Evolutionary conservation across 2,888 invertebrate species (phyloP), one percentile per base, ranked within the genome.

Genomic region (Sinhomidia bicolor): DNA sequence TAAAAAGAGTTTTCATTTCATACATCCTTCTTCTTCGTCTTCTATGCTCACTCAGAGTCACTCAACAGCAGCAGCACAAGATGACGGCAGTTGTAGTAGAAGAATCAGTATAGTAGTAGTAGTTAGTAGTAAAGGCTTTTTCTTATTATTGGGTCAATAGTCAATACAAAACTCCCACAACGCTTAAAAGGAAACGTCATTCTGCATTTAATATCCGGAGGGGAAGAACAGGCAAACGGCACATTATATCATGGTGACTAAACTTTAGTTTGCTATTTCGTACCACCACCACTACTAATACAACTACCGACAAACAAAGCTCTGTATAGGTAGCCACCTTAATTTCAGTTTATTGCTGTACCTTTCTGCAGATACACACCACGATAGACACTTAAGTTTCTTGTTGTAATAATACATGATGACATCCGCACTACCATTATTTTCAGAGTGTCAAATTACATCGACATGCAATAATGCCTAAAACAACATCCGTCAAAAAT

Each of bases 131-230:
- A 65, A 54, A 65, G 32, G n/a, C 41, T 41, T 7, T 71, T 41
- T 23, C 12, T 44, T 44, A 71, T 10, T 71, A 71, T 71, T 71
- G 71, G 71, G 71, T 71, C 71, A 71, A 71, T 14, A 71, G 71
- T 71, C 71, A 80, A 41, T 60, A 60, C 23, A 41, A 47, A 23
- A 41, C 36, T 51, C 41, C 60, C 26, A 80, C 57, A 60, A 80
- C 26, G 41, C 23, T 60, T 60, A n/a, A 71, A 57, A 71, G 71
- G 80, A 71, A 86, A 80, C 47, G 65, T 71, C 60, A 86, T 80
- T 80, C 76, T 80, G 80, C 86, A 86, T 86, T 86, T 86, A 86
- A 86, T 86, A 86, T 86, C 86, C 86, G 78, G 85, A 47, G 51
- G 62, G 41, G 65, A 81, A 68, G 65, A 65, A 68, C 29, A 54